Conservation (phyloP, 2,797 vertebrate species). For the Menidia menidia region DNA sequence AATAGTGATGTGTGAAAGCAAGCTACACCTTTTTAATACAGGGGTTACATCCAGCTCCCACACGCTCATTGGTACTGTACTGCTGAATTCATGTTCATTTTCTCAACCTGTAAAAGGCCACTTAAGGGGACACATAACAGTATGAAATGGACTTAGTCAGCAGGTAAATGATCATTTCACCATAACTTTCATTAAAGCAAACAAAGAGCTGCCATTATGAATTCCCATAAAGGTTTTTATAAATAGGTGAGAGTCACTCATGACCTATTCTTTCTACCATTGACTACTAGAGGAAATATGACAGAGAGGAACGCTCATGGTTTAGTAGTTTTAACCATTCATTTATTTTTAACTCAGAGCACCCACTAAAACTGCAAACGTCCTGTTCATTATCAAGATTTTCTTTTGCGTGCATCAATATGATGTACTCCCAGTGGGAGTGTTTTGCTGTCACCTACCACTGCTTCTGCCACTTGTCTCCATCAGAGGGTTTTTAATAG, state of each 20-base stretch:
- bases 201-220: conserved; percentile 67
- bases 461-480: background rate
- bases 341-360: conserved; percentile 23
- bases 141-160: conserved; percentile 62
- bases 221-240: conserved; percentile 63
- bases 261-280: conserved; percentile 25
- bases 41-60: conserved; percentile 6
- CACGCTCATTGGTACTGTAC: conserved; percentile 17
- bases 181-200: conserved; percentile 58
- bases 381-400: conserved; percentile 18
- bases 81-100: conserved; percentile 41
- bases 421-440: background rate
- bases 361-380: conserved; percentile 32
- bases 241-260: conserved; percentile 41
- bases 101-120: conserved; percentile 47
- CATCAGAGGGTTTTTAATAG: background rate
- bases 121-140: conserved; percentile 52
- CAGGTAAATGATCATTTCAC: conserved; percentile 53
- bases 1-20: conserved; percentile 37
- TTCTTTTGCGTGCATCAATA: conserved; percentile 22
- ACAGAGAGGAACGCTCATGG: conserved; percentile 24
- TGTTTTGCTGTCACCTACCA: background rate
- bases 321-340: conserved; percentile 29
- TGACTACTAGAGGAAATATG: conserved; percentile 43
- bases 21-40: conserved; percentile 29